Evolutionary conservation across 2,113 vertebrate species (phyloP), one percentile per base, ranked within the genome.

Genomic region (Myiagra hebetior): DNA sequence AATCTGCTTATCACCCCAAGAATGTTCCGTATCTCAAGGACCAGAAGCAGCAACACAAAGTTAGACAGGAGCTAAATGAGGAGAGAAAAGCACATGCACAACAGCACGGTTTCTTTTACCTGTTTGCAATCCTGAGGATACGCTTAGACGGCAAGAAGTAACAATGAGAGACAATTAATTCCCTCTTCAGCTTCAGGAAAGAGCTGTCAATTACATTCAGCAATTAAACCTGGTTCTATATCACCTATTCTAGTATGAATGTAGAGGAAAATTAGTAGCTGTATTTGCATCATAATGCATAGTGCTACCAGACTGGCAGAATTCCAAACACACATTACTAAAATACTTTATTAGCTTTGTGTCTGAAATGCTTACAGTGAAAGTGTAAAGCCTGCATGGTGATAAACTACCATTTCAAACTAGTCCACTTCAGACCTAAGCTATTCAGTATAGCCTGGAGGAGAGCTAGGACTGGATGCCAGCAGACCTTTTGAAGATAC

Each of bases 271-370:
- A 73, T n/a, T 84, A 94, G 78, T 78, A 76, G 46, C 94, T 95
- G 50, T 60, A 60, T 95, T 97, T 97, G 86, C 95, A 92, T 98
- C 92, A 89, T 75, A 92, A 96, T 44, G n/a, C 49, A 85, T 55
- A 93, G 53, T 93, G 85, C 33, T 77, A 60, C 46, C 20, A 80
- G 75, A 80, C 55, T 98, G 94, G 75, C 56, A 97, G 86, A 91
- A 93, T 85, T 96, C 69, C 93, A 95, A 42, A 55, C 33, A 87
- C 41, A 35, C 21, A 67, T 63, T 91, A 85, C 77, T 92, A 92
- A 94, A 94, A 76, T 37, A 67, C 85, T 93, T 85, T 80, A 84
- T 80, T 79, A 72, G 7, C 26, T 91, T 30, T 13, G 33, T 4
- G 24, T 84, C 56, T 96, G 73, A 96, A 97, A 84, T 77, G 44